These are phyloP conservation scores for Acanthopleura granulata DNA, from an alignment of 2,888 invertebrate genomes.

Conservation along the genomic window DNA sequence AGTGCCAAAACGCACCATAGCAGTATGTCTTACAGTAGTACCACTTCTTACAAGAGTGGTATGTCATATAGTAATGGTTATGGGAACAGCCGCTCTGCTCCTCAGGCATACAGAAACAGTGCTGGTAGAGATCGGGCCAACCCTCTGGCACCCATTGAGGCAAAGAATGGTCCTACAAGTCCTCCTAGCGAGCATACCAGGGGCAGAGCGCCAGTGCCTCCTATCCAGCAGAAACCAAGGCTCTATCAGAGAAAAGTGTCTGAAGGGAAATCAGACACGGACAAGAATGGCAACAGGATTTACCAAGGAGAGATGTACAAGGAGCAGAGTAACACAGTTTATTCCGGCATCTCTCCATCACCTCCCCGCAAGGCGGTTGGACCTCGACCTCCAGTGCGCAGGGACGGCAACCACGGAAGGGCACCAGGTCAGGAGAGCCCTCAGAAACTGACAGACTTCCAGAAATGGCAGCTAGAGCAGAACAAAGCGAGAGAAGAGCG, in stretches of 20 bases:
- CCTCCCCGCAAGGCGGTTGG: neutral
- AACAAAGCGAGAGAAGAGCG: constrained; percentile 43
- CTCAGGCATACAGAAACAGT: constrained; percentile 27
- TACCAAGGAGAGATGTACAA: neutral
- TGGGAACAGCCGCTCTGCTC: neutral
- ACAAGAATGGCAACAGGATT: neutral
- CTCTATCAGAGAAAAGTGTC: neutral
- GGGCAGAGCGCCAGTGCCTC: neutral
- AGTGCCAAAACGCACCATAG: neutral
- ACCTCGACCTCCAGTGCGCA: neutral
- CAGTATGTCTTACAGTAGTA: neutral
- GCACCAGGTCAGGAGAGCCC: neutral
- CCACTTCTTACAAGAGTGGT: neutral
- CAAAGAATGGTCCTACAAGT: neutral
- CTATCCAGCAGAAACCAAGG: constrained; percentile 5
- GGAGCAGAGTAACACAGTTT: neutral
- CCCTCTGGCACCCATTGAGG: constrained; percentile 52
- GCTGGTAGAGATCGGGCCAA: constrained; percentile 52
- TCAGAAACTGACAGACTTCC: constrained; percentile 44
- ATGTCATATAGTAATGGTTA: neutral
- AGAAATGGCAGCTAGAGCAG: constrained; percentile 60
- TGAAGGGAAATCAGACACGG: neutral
- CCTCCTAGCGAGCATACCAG: neutral
- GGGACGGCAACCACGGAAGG: neutral
- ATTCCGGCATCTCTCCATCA: neutral